These are phyloP conservation scores for Anolis carolinensis DNA, from an alignment of 2,113 vertebrate genomes.

Conservation along the genomic window DNA sequence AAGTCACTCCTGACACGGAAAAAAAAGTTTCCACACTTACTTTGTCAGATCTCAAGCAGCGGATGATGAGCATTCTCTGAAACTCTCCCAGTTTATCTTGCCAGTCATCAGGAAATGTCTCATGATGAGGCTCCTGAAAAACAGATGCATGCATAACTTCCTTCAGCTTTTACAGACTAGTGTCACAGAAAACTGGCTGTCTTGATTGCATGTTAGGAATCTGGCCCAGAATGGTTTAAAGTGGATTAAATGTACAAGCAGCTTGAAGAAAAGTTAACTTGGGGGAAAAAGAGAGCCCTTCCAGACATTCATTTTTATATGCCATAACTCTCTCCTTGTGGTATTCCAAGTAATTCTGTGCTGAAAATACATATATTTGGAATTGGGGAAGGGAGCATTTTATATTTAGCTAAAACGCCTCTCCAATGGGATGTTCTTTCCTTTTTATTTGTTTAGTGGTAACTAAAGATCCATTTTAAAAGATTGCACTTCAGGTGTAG, in stretches of 20 bases:
- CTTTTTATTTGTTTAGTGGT: not conserved
- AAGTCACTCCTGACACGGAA: no score
- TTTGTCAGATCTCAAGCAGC: slow-evolving; percentile 88
- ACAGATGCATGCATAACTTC: not conserved
- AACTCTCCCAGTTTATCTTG: slow-evolving; percentile 78
- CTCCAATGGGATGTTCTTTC: not conserved
- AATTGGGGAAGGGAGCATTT: not conserved
- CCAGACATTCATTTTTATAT: not conserved
- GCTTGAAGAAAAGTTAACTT: not conserved
- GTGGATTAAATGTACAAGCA: no score
- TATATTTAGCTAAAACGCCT: not conserved
- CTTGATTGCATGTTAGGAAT: not conserved
- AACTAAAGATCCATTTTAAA: not conserved
- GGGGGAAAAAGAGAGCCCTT: not conserved
- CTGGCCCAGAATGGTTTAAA: no score
- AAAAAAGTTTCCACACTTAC: slow-evolving; percentile 65
- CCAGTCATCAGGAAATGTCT: slow-evolving; percentile 80
- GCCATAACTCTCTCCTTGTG: not conserved
- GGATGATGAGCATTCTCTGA: slow-evolving; percentile 87
- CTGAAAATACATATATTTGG: not conserved
- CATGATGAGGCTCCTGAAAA: slow-evolving; percentile 80
- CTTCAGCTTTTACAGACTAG: not conserved
- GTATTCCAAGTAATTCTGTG: not conserved
- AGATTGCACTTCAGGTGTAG: not conserved
- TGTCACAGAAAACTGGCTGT: not conserved